Evolutionary conservation across 2,888 invertebrate genomes (phyloP), one percentile per base, ranked within the genome.

Genomic region (Euplagia quadripunctaria): DNA sequence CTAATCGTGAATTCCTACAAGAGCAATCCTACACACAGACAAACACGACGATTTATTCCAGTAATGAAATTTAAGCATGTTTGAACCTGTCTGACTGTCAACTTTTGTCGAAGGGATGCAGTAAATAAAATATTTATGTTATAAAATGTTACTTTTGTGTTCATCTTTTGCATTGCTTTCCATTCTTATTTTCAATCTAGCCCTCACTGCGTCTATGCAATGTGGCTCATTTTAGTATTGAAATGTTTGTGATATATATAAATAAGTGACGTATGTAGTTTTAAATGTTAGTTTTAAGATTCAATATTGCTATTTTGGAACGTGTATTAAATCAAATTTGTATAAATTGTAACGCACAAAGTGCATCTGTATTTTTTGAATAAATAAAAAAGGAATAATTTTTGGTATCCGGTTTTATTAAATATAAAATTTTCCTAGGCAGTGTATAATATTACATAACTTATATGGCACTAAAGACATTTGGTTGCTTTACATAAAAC

Each of bases 221-320:
- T 64, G 49, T 77, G 77, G 80, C 74, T 73, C 72, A 80, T 75
- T 73, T 64, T 77, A 81, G 81, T 80, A 83, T 82, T 77, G 41
- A 82, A 80, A 74, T 75, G 73, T 84, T 79, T 86, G 87, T 87
- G 87, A 87, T 87, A 80, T 75, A 77, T 79, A 80, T 82, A 79
- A 77, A 72, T 79, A 70, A 71, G 79, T 79, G 77, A 79, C 77
- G 73, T 74, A 77, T 58, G 68, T 80, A 72, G 74, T 64, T 78
- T 78, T 64, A 71, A 79, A 41, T 74, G 31, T 77, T 64, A 72
- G 49, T 74, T 31, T 31, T 1, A 74, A 20, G 41, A 42, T 46
- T 71, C 74, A 76, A 69, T 76, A 43, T 81, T 68, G 82, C 63
- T 78, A 43, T 16, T 16, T 49, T 16, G 2, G 5, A 66, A 49